phyloP scores from a whole-genome alignment of 2,797 vertebrate species.

The Cossypha heuglini region DNA sequence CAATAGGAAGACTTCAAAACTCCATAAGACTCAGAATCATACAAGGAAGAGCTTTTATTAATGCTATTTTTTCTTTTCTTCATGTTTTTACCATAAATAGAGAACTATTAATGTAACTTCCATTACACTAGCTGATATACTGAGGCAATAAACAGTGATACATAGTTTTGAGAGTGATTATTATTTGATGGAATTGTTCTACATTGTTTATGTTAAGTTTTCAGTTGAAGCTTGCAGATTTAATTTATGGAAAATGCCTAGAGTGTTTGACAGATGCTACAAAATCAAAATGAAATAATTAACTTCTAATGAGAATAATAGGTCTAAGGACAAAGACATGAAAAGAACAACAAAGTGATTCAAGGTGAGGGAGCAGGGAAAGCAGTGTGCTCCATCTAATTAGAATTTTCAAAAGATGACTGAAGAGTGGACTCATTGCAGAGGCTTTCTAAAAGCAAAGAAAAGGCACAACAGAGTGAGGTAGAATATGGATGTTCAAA shows the following conservation, averaged over 20 bases:
- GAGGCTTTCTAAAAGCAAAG: neutral
- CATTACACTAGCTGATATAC: neutral
- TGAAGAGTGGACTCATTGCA: neutral
- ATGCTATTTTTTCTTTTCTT: neutral
- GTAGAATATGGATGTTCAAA: neutral
- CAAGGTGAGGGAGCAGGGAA: neutral
- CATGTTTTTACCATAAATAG: neutral
- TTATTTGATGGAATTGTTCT: constrained; percentile 32
- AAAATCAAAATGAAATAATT: constrained; percentile 61
- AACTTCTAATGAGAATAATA: constrained; percentile 48
- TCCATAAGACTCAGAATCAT: neutral
- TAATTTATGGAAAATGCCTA: constrained; percentile 64
- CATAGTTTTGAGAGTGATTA: neutral
- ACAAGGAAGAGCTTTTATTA: neutral
- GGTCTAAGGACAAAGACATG: constrained; percentile 28
- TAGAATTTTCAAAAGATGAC: neutral
- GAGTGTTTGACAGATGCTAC: constrained; percentile 57
- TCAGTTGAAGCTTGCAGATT: constrained; percentile 13
- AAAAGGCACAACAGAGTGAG: neutral
- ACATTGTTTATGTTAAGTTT: constrained; percentile 21
- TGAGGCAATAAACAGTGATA: neutral
- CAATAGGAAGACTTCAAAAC: neutral
- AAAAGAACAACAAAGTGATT: constrained; percentile 40
- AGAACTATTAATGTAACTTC: neutral
- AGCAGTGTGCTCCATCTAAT: neutral